Percentiles rank a stretch among this genome's conserved stretches.
These are phyloP conservation scores for Drosophila nr. medialis DNA, from an alignment of 2,888 invertebrate species.

Conservation along the genomic window DNA sequence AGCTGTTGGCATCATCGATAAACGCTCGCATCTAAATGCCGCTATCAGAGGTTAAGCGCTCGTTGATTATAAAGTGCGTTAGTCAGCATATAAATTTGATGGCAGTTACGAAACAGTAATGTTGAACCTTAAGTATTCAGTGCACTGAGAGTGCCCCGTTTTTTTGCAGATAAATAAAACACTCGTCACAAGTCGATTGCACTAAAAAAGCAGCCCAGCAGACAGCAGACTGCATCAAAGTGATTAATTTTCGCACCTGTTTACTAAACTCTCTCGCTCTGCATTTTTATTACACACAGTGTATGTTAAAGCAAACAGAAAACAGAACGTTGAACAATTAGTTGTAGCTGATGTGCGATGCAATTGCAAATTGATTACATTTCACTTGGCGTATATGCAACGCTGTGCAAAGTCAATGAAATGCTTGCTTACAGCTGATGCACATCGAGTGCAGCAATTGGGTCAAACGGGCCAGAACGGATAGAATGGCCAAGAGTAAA, in stretches of 20 bases:
- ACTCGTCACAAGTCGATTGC: conserved; percentile 13
- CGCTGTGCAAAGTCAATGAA: conserved; percentile 3
- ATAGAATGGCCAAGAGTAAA: conserved; percentile 38
- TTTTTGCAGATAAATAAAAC: conserved; percentile 16
- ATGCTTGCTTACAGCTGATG: background rate
- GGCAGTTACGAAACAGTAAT: conserved; percentile 42
- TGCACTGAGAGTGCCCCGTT: background rate
- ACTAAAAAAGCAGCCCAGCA: conserved; percentile 16
- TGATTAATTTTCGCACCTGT: conserved; percentile 31
- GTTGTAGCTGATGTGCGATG: conserved; percentile 16
- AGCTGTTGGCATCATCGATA: conserved; percentile 55
- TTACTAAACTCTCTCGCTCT: conserved; percentile 19
- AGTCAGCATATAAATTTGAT: conserved; percentile 68
- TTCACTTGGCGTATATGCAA: conserved; percentile 36
- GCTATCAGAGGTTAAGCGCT: conserved; percentile 64
- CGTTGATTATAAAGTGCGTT: conserved; percentile 72
- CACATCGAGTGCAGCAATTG: background rate
- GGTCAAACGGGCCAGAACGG: background rate
- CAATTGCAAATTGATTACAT: conserved; percentile 17
- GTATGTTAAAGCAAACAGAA: background rate
- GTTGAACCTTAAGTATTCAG: conserved; percentile 9
- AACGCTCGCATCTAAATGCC: conserved; percentile 62
- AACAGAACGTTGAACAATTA: conserved; percentile 25
- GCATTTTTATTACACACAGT: conserved; percentile 31
- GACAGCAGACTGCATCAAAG: conserved; percentile 16